A percentile compares a stretch with the other conserved stretches of the same genome.
Evolutionary conservation across 2,797 vertebrate species (phyloP).

Genomic region (Chiroxiphia lanceolata): DNA sequence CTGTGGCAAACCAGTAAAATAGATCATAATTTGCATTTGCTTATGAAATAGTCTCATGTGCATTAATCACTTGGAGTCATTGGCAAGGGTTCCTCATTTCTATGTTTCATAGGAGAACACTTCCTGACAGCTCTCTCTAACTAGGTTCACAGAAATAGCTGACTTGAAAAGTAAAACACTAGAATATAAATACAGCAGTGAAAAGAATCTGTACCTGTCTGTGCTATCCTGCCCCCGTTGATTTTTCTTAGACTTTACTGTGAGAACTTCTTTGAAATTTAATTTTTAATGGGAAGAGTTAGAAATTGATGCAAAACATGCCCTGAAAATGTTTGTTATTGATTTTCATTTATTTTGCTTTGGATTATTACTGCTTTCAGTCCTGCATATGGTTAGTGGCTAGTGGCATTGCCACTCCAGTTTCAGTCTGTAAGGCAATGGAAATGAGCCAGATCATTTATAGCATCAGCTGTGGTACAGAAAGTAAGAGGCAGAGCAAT

Average conservation of each 20-base stretch:
- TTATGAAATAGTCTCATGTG: background rate
- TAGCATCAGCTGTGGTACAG: background rate
- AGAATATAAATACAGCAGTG: background rate
- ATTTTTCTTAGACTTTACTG: background rate
- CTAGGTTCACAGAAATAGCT: background rate
- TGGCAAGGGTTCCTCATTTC: background rate
- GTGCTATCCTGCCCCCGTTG: background rate
- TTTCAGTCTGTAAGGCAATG: background rate
- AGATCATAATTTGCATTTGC: background rate
- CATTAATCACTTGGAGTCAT: background rate
- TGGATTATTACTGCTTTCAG: background rate
- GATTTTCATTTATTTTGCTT: background rate
- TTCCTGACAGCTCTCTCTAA: background rate
- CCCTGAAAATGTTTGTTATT: background rate
- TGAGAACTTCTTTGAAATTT: background rate
- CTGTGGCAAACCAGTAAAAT: background rate
- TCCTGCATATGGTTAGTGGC: background rate
- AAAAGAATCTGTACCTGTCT: background rate
- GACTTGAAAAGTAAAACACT: background rate
- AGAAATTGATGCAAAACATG: background rate
- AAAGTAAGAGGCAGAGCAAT: background rate
- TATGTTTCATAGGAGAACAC: background rate
- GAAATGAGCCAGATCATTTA: slow-evolving; percentile 16
- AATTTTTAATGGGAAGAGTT: background rate
- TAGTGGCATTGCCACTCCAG: background rate